phyloP scores from a whole-genome alignment of 2,797 vertebrate genomes.

The Limosa lapponica region DNA sequence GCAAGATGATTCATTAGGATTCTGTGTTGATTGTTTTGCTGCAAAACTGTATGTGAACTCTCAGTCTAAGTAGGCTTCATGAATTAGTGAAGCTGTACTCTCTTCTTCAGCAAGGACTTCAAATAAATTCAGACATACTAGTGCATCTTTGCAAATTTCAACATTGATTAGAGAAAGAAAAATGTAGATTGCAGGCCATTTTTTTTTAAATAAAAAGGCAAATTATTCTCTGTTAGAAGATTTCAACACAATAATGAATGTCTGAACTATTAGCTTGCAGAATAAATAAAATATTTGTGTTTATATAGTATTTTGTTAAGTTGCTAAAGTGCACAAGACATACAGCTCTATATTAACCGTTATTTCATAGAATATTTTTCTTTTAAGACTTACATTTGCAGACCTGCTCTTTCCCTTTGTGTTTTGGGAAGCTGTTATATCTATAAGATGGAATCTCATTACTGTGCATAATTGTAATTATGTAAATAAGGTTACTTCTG shows the following conservation, averaged over 20 bases:
- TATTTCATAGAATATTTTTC: background rate
- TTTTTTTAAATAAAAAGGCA: background rate
- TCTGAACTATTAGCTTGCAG: background rate
- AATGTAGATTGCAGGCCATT: background rate
- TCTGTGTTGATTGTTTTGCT: background rate
- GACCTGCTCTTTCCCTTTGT: constrained; percentile 6
- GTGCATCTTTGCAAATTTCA: background rate
- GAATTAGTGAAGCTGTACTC: background rate
- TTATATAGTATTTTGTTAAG: background rate
- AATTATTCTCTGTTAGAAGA: background rate
- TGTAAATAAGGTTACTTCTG: constrained; percentile 62
- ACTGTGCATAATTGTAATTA: constrained; percentile 57
- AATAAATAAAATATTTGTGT: background rate
- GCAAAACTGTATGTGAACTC: background rate
- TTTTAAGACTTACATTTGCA: background rate
- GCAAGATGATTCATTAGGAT: background rate
- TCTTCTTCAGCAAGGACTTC: background rate
- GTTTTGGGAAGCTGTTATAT: constrained; percentile 27
- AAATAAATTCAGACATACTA: background rate
- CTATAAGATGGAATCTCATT: constrained; percentile 49
- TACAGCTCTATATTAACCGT: background rate
- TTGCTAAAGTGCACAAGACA: background rate
- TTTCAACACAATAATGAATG: background rate
- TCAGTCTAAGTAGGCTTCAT: background rate
- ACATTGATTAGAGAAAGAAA: background rate